Base-by-base conservation (phyloP, 2,797 vertebrate genomes). In the Manis crassicaudata region DNA sequence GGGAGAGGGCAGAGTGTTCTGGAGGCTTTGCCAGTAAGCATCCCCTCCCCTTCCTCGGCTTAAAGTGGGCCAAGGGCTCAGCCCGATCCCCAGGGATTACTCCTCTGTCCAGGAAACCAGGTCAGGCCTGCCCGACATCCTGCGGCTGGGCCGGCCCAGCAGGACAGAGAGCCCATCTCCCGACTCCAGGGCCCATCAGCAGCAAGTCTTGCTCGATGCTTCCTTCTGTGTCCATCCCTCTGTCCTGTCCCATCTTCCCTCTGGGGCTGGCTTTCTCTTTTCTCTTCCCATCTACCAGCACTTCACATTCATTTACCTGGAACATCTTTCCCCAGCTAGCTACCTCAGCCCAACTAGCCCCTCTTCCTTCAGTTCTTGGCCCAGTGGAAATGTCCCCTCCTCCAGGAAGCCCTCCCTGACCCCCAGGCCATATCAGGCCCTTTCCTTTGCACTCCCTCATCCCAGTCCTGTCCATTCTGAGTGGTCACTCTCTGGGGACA, bases 61-160 rank as follows among this genome's bases (percentile, higher is more conserved):
- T 17, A 77, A 46, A 72, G 50, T 84, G 27, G 70, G 40, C 62
- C 6, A 2, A 27, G 35, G 43, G 76, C 80, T 68, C 81, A 52
- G 46, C 20, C 87, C 43, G 56, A 94, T 90, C 94, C 88, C 87
- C 6, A 0, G 63, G 89, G 96, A 96, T 97, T 94, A 90, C 14
- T 29, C 6, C 23, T 11, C 21, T 93, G 5, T 32, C 73, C 67
- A 7, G 85, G 84, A 93, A 95, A 96, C 90, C 81, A 86, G 97
- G 95, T 97, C 96, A 90, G 84, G 52, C 32, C 60, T n/a, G 17
- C 10, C 46, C 5, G 1, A 23, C 1, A 13, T 7, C 67, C 54
- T 2, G 14, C 0, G 0, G n/a, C 72, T 35, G 20, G 56, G 81
- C 29, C 3, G 0, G 65, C 37, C 40, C 35, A 20, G 70, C 25